A percentile compares a stretch with the other conserved stretches of the same genome.
Evolutionary conservation across 2,888 invertebrate species (phyloP).

Genomic region (Petrolisthes manimaculis): DNA sequence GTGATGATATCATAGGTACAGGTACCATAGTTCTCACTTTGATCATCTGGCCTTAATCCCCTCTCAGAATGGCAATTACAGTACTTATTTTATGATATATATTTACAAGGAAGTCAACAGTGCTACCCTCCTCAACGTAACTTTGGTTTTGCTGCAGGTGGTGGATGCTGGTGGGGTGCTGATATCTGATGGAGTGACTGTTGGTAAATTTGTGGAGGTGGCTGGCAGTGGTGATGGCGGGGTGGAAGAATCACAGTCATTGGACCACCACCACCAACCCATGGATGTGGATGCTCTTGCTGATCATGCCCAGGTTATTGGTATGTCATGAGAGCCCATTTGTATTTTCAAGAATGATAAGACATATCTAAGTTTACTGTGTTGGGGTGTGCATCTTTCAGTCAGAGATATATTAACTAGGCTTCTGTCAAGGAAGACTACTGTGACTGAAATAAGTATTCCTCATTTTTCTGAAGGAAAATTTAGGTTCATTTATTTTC

Average conservation of each 20-base stretch:
- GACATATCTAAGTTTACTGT: no score
- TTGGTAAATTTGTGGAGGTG: slow-evolving; percentile 63
- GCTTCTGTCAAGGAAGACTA: no score
- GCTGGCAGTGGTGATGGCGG: slow-evolving; percentile 46
- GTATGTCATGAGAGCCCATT: slow-evolving; percentile 23
- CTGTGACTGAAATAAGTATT: neutral
- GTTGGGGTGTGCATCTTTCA: no score
- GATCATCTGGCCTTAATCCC: neutral
- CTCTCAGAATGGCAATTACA: neutral
- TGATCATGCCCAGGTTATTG: slow-evolving; percentile 55
- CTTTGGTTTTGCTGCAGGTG: slow-evolving; percentile 39
- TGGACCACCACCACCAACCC: slow-evolving; percentile 44
- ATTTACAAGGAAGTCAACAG: neutral
- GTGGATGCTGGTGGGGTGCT: slow-evolving; percentile 57
- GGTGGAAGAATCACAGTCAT: slow-evolving; percentile 29
- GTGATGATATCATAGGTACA: neutral
- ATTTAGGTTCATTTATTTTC: neutral
- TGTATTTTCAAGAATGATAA: no score
- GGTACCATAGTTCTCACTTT: neutral
- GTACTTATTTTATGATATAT: neutral
- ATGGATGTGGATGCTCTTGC: slow-evolving; percentile 62
- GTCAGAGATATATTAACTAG: no score
- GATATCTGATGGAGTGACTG: slow-evolving; percentile 63
- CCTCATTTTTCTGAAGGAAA: neutral
- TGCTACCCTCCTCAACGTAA: neutral